A percentile compares a stretch with the other conserved stretches of the same genome.
phyloP scores from a whole-genome alignment of 2,797 vertebrate genomes.

The Sylvilagus floridanus region DNA sequence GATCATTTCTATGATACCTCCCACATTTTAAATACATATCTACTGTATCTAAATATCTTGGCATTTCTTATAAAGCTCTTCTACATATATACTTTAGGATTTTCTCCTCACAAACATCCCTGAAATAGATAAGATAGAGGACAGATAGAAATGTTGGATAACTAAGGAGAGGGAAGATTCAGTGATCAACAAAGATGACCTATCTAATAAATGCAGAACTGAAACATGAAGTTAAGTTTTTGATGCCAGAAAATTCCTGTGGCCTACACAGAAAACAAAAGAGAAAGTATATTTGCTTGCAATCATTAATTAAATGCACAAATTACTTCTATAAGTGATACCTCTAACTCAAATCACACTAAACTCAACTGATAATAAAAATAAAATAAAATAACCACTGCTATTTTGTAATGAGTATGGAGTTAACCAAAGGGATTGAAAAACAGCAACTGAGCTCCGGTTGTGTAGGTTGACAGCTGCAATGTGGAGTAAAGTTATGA shows the following conservation, averaged over 20 bases:
- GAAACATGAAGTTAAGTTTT: neutral
- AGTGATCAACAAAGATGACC: neutral
- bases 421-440: neutral
- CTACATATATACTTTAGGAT: neutral
- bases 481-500: neutral
- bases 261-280: neutral
- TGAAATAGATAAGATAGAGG: neutral
- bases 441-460: conserved; percentile 3
- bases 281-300: neutral
- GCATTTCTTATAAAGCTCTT: conserved; percentile 51
- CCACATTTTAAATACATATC: neutral
- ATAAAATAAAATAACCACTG: conserved; percentile 27
- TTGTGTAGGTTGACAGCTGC: neutral
- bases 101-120: conserved; percentile 27
- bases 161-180: conserved; percentile 8
- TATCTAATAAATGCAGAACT: neutral
- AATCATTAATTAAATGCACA: neutral
- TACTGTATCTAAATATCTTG: conserved; percentile 50
- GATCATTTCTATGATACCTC: conserved; percentile 10
- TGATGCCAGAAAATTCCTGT: neutral
- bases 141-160: neutral
- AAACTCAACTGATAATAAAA: conserved; percentile 35
- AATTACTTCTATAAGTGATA: neutral
- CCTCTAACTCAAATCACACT: neutral
- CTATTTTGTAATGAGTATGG: neutral